phyloP scores from a whole-genome alignment of 2,113 vertebrate genomes.

The Australoheros scitulus region DNA sequence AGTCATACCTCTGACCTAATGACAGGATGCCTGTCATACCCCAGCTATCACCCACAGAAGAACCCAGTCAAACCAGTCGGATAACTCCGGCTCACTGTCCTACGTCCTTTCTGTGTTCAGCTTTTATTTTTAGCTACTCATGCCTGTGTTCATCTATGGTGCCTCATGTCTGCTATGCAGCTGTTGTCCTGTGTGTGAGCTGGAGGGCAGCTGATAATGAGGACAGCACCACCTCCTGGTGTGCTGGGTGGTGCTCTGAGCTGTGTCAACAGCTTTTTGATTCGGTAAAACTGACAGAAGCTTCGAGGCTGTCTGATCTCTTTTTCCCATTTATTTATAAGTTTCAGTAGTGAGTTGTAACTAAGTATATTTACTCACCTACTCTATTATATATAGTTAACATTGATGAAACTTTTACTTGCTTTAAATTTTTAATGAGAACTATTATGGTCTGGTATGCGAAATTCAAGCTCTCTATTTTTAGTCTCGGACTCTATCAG shows the following conservation, averaged over 20 bases:
- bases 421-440: too few species aligned
- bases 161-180: neutral
- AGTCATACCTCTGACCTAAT: neutral
- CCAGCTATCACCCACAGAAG: neutral
- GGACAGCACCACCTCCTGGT: neutral
- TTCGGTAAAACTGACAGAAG: fast-evolving
- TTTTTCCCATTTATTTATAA: too few species aligned
- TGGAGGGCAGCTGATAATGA: neutral
- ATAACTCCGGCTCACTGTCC: neutral
- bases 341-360: neutral
- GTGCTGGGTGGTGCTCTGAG: fast-evolving
- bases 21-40: neutral
- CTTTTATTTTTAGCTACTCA: constrained; percentile 28
- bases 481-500: neutral
- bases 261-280: neutral
- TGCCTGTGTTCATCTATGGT: neutral
- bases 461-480: neutral
- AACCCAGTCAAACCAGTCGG: constrained; percentile 32
- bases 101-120: neutral
- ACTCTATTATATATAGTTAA: too few species aligned
- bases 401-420: too few species aligned
- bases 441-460: neutral
- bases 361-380: neutral
- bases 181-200: neutral
- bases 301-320: neutral